Base-by-base conservation (phyloP, 2,113 vertebrate genomes). In the Stictonetta naevosa region DNA sequence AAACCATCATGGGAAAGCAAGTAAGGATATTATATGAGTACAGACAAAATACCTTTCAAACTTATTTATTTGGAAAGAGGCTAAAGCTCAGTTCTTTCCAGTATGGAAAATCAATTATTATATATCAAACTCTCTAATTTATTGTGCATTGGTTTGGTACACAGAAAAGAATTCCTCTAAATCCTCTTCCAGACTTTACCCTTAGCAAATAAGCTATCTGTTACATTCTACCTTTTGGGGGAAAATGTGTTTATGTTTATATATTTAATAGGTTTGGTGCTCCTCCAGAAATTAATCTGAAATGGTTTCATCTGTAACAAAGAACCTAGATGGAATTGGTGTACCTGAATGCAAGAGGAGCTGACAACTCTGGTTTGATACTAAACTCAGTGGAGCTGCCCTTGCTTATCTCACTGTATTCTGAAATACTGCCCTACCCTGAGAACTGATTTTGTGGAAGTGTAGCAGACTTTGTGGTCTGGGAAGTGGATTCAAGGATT, bases 281-380 rank as follows among this genome's bases (percentile, higher is more conserved):
- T 93, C 40, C 44, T 71, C 67, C 78, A 83, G 44, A 73, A 88
- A 93, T 87, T 82, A 1, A 69, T 85, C 85, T 82, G 18, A 71
- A 94, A 93, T 83, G 84, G 8, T 53, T 92, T 91, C 64, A 69
- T 63, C 33, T 62, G 56, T 84, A 92, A 42, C 81, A 78, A 86
- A 76, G 25, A 82, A 67, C 19, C 25, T 3, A 7, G 18, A 68
- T 78, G 22, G 25, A 90, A 92, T 46, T 52, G 34, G 15, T 67
- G 52, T 16, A 82, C 76, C 20, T 60, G 23, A 88, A 58, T 62
- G 31, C 29, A 53, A 52, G 90, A 90, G 42, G 60, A 93, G 53
- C 20, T 69, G 60, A 33, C 2, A 67, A 25, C 8, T 44, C 17
- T 21, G 56, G 15, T 55, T 33, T 42, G 40, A 36, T 38, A 10